Conservation (phyloP, 2,113 vertebrate genomes). For the Barbus barbus region DNA sequence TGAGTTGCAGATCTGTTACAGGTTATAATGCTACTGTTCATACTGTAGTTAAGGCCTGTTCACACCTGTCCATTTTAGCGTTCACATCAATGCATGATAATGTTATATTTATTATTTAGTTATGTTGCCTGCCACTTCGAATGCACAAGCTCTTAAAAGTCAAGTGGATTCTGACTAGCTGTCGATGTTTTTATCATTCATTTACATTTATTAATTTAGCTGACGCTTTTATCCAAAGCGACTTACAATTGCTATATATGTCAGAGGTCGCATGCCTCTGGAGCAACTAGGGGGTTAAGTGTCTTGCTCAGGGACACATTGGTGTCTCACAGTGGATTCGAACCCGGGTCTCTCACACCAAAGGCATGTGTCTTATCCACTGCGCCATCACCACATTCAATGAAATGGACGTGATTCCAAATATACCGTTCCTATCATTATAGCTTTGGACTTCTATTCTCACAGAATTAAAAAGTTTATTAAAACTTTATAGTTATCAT, state of each 20-base stretch:
- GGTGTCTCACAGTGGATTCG: too few relatives aligned
- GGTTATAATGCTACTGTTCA: not conserved
- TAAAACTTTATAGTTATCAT: not conserved
- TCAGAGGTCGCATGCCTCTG: too few relatives aligned
- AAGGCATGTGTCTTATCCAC: too few relatives aligned
- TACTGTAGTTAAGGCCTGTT: not conserved
- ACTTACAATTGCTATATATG: too few relatives aligned
- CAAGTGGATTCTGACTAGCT: not conserved
- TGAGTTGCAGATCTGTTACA: not conserved
- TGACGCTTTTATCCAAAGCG: too few relatives aligned
- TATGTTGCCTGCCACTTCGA: not conserved
- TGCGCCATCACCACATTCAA: too few relatives aligned
- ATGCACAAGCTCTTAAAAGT: not conserved
- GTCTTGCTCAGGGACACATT: too few relatives aligned
- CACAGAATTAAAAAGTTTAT: not conserved
- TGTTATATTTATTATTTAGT: not conserved
- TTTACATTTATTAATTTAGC: too few relatives aligned
- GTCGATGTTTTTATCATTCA: not conserved
- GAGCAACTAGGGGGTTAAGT: too few relatives aligned
- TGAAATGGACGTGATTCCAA: not conserved
- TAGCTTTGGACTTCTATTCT: not conserved
- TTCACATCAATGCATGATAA: not conserved
- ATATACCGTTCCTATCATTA: not conserved
- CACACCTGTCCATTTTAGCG: not conserved
- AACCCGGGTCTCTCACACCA: too few relatives aligned